Conservation (phyloP, 2,113 vertebrate genomes). For the Pomatostomus ruficeps region DNA sequence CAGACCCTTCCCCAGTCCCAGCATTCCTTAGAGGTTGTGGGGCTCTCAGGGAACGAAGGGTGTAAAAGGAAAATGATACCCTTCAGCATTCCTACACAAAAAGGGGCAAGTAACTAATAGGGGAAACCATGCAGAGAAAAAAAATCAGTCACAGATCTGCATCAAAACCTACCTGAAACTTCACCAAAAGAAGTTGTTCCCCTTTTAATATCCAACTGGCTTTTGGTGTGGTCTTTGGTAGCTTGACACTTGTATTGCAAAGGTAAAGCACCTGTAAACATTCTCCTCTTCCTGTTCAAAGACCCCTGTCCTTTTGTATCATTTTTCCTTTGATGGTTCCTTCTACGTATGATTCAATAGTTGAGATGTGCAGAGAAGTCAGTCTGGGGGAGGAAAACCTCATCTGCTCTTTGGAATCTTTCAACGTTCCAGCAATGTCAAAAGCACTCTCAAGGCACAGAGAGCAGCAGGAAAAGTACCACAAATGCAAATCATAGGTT, state of each 20-base stretch:
- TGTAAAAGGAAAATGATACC: not conserved
- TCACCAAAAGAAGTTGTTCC: not conserved
- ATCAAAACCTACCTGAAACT: not conserved
- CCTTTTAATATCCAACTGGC: not conserved
- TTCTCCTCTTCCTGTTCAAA: not conserved
- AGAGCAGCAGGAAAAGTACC: not conserved
- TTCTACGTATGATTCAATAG: not conserved
- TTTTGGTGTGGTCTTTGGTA: not conserved
- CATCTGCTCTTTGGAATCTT: not conserved
- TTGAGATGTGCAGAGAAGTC: not conserved
- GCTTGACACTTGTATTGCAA: not conserved
- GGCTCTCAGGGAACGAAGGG: accelerated
- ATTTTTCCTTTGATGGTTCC: not conserved
- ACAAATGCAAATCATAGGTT: not conserved
- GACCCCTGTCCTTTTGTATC: not conserved
- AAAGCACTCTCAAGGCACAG: not conserved
- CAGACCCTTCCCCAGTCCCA: not conserved
- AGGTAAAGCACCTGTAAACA: not conserved
- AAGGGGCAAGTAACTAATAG: not conserved
- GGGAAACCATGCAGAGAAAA: not conserved
- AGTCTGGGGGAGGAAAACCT: not conserved
- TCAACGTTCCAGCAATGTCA: not conserved
- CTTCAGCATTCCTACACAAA: not conserved
- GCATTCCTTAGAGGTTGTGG: not conserved
- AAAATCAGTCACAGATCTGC: not conserved